These are phyloP conservation scores for Aphrophora alni DNA, from an alignment of 2,888 invertebrate species.

Conservation along the genomic window DNA sequence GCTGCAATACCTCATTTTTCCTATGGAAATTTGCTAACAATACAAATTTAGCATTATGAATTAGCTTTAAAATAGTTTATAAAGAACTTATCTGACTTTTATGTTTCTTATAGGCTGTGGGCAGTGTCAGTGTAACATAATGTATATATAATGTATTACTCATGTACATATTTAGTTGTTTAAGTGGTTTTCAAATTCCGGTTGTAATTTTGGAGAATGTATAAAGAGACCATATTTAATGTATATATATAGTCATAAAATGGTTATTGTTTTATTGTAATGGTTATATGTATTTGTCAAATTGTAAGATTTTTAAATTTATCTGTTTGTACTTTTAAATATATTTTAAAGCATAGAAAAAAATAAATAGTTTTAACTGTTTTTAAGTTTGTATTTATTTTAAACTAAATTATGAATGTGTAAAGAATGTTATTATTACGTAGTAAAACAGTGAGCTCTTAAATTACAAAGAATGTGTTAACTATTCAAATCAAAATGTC, in stretches of 20 bases:
- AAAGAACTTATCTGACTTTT: not conserved
- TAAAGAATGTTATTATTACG: too few species aligned
- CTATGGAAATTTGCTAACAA: too few species aligned
- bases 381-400: too few species aligned
- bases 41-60: too few species aligned
- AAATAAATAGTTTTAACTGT: too few species aligned
- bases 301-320: not conserved
- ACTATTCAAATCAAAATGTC: too few species aligned
- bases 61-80: not conserved
- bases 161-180: not conserved
- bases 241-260: not conserved
- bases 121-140: not conserved
- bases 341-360: too few species aligned
- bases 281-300: not conserved
- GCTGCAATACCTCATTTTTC: not conserved
- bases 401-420: too few species aligned
- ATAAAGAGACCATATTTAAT: not conserved
- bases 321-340: not conserved
- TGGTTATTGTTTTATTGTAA: not conserved
- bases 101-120: not conserved
- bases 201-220: not conserved
- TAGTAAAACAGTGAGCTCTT: too few species aligned
- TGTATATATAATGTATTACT: not conserved
- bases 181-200: not conserved
- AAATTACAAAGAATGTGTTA: too few species aligned